Conservation (phyloP, 2,888 invertebrate genomes). For the Cyrtodaria siliqua region DNA sequence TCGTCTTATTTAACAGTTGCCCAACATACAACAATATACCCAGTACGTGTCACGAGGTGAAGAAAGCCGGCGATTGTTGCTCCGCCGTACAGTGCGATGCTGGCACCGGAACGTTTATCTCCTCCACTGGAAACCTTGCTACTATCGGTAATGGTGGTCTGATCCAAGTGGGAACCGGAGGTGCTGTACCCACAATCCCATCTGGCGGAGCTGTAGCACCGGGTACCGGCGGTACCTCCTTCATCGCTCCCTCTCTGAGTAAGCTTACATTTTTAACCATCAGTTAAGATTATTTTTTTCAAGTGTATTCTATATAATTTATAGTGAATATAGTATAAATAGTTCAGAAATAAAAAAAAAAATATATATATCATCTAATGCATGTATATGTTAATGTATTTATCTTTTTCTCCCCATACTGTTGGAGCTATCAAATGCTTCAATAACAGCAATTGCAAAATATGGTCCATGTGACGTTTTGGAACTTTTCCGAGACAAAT, state of each 20-base stretch:
- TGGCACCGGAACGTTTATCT: conserved; percentile 68
- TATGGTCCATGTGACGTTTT: too few species aligned
- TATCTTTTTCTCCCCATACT: too few species aligned
- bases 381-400: too few species aligned
- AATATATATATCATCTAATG: too few species aligned
- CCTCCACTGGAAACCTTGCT: conserved; percentile 73
- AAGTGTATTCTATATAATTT: too few species aligned
- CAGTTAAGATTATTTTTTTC: too few species aligned
- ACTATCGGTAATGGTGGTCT: conserved; percentile 75
- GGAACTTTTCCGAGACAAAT: too few species aligned
- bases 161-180: conserved; percentile 61
- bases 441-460: too few species aligned
- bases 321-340: too few species aligned
- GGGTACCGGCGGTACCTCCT: conserved; percentile 74
- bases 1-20: conserved; percentile 62
- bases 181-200: conserved; percentile 68
- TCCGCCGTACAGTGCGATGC: conserved; percentile 66
- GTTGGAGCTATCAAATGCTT: too few species aligned
- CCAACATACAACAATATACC: conserved; percentile 76
- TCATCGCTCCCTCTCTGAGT: conserved; percentile 70
- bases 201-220: conserved; percentile 71
- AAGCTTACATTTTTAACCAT: conserved; percentile 37
- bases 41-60: conserved; percentile 65
- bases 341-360: too few species aligned
- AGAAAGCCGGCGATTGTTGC: conserved; percentile 75